Conservation (phyloP, 2,888 invertebrate genomes). For the Abscondita cerata region DNA sequence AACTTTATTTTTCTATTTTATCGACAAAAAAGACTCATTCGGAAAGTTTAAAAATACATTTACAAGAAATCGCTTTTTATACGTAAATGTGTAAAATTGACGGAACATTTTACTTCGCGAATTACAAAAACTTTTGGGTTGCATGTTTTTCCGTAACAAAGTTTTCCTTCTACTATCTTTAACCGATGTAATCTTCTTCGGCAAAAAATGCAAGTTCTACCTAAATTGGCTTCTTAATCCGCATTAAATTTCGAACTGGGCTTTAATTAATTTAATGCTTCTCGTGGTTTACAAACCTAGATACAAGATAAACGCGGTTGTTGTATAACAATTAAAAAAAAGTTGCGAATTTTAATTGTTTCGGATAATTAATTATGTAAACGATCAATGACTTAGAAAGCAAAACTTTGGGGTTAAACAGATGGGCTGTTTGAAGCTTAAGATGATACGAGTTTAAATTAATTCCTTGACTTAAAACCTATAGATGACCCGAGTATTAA, state of each 20-base stretch:
- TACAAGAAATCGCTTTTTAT: conserved; percentile 1
- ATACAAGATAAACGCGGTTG: too few species aligned
- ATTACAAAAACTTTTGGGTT: conserved; percentile 5
- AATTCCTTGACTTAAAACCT: too few species aligned
- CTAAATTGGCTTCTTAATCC: too few species aligned
- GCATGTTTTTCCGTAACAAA: background rate
- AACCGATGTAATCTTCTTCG: background rate
- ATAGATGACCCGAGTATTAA: too few species aligned
- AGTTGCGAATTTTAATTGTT: background rate
- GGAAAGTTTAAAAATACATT: conserved; percentile 6
- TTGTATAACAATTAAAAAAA: background rate
- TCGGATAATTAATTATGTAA: background rate
- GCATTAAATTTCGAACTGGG: too few species aligned
- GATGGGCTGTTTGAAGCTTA: too few species aligned
- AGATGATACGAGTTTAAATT: too few species aligned
- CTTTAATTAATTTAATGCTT: too few species aligned
- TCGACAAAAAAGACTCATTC: background rate
- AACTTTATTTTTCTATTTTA: background rate
- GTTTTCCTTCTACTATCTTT: background rate
- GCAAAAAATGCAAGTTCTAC: background rate
- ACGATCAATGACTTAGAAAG: too few species aligned
- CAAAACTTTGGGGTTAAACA: too few species aligned
- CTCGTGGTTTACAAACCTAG: background rate
- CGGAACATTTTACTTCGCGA: background rate
- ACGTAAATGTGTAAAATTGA: conserved; percentile 4